Evolutionary conservation across 2,113 vertebrate genomes (phyloP), one percentile per base, ranked within the genome.

Genomic region (Psilopsiagon aurifrons): DNA sequence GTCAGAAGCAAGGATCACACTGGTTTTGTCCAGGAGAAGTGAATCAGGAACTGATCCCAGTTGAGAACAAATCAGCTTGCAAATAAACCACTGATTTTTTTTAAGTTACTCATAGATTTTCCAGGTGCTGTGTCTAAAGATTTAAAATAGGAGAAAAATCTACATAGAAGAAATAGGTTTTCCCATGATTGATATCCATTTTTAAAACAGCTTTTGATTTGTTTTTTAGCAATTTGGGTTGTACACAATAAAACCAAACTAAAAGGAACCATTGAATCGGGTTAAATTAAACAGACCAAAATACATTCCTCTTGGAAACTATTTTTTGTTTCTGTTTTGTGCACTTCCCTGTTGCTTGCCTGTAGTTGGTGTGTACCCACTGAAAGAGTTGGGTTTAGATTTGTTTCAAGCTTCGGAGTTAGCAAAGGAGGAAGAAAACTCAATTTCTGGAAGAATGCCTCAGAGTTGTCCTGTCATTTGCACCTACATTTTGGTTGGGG

Each of bases 381-480:
- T 59, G 52, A 76, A 76, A 47, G 35, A 55, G 8, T n/a, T 78
- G 13, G 8, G 46, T 93, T 93, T 70, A 79, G 62, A 46, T 92
- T 90, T 86, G 2, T 81, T 86, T 84, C 31, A 46, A 69, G 43
- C 87, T 95, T 91, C 92, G 88, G 88, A 92, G 59, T 90, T 93
- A 46, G 22, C 0, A 6, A 37, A 9, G 16, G n/a, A 87, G 35
- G 18, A 75, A 73, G 28, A 85, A 67, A 39, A 69, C 41, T 89
- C 79, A 52, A 0, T 68, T 83, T 89, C 86, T 79, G 25, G 29
- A 75, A 54, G 33, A 71, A 35, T 71, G 39, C 77, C 73, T 90
- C 23, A 44, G 64, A 39, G 27, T 18, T 88, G 69, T 92, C 60
- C 43, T 68, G 24, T 4, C 3, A 5, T 78, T 91, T 79, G 18